phyloP scores from a whole-genome alignment of 2,113 vertebrate genomes.

The Hippocampus barbouri region DNA sequence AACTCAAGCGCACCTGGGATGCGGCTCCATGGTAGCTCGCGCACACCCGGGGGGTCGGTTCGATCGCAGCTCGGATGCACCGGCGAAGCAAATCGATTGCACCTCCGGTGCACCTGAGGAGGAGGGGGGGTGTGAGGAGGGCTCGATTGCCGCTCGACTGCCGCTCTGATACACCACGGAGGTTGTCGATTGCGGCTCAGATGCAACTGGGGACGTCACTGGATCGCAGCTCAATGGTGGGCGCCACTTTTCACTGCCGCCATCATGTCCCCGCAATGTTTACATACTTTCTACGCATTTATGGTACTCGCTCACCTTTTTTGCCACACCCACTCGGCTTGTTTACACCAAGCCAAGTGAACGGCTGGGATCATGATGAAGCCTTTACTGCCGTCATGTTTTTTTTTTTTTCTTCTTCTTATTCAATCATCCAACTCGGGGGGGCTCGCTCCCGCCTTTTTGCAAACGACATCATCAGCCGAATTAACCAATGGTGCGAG shows the following conservation, averaged over 20 bases:
- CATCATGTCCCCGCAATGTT: not conserved
- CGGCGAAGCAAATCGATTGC: not conserved
- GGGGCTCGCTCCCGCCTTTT: not conserved
- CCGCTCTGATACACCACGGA: not conserved
- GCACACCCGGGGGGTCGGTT: too few relatives aligned
- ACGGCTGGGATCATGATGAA: not conserved
- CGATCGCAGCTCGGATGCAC: too few relatives aligned
- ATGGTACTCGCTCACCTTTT: conserved; percentile 1
- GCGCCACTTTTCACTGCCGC: conserved; percentile 13
- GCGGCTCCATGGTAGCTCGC: too few relatives aligned
- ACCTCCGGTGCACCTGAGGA: not conserved
- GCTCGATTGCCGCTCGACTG: not conserved
- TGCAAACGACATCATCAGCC: not conserved
- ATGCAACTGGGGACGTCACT: not conserved
- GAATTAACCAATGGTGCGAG: not conserved
- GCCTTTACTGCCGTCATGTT: not conserved
- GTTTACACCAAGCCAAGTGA: conserved; percentile 2
- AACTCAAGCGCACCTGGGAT: too few relatives aligned
- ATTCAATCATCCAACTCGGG: not conserved
- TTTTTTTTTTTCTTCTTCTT: not conserved
- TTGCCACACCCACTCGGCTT: conserved; percentile 4
- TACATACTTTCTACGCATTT: not conserved
- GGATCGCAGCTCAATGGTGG: not conserved
- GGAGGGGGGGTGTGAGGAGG: too few relatives aligned
- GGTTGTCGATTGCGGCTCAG: too few relatives aligned